Base-by-base conservation (phyloP, 2,888 invertebrate species). In the Venusia cambrica region DNA sequence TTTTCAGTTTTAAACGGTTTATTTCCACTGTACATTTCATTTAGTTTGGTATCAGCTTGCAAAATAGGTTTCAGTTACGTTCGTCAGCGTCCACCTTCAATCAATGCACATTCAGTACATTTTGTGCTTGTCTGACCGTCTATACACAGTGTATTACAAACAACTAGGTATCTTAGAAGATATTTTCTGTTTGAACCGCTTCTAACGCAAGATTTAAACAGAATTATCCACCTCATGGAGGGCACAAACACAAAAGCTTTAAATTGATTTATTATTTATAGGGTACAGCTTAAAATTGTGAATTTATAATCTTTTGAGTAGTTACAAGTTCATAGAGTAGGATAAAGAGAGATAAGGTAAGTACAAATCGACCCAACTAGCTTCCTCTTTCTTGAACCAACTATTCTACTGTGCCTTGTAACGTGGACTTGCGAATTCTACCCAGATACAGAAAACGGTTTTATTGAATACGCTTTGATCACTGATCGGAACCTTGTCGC, bases 401-500 rank as follows among this genome's bases (percentile, higher is more conserved):
- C 39, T 15, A 22, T 30, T 10, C 18, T 18, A 1, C 1, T 0
- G 0, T 6, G 2, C 11, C 26, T 9, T n/a, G 18, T 1, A 11
- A 5, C 17, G 32, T 32, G 38, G 37, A 43, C 43, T 46, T 49
- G 46, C 34, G 46, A 46, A 46, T 46, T 46, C 46, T 28, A 38
- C 25, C 37, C 48, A 46, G 46, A 48, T 38, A 41, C 35, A 46
- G 48, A 49, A 49, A 49, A 44, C 46, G 49, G 46, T 39, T 49
- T 49, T 49, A 49, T 46, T 46, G 32, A 46, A 46, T 49, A 38
- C 38, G 38, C 33, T 32, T 39, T 43, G 48, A 51, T 48, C 43
- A 39, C 42, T 46, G 51, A 51, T 51, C 48, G 51, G 46, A 46
- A 43, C 48, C 46, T 48, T 48, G 51, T 40, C 41, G 39, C 42